These are phyloP conservation scores for Psilopogon haemacephalus DNA, from an alignment of 2,113 vertebrate species.

Conservation along the genomic window DNA sequence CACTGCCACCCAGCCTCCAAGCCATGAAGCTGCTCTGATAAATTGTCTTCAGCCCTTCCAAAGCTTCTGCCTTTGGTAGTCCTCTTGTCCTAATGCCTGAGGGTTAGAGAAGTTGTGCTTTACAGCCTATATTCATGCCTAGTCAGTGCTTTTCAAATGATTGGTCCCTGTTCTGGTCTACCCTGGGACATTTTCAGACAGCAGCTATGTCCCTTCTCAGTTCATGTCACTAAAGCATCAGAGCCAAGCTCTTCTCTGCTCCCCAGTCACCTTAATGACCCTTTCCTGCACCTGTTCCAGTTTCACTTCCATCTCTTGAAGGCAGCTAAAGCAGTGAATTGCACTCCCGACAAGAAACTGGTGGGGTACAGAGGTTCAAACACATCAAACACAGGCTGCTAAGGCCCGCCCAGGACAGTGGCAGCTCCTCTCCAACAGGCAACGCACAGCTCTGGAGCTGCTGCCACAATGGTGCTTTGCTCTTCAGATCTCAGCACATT, in stretches of 20 bases:
- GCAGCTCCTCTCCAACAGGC: background rate
- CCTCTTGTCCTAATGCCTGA: background rate
- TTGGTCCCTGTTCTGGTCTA: background rate
- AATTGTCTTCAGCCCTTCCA: background rate
- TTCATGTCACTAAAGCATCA: rapidly evolving
- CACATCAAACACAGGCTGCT: background rate
- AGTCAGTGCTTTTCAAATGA: background rate
- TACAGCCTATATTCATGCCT: background rate
- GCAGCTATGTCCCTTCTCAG: background rate
- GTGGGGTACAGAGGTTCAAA: background rate
- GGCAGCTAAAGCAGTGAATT: rapidly evolving
- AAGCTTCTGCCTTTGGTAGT: background rate
- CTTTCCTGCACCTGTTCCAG: background rate
- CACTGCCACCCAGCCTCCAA: background rate
- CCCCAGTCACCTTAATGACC: background rate
- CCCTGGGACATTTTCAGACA: background rate
- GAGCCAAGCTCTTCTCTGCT: background rate
- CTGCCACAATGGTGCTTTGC: background rate
- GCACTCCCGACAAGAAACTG: background rate
- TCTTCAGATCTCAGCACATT: background rate
- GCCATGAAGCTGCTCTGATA: rapidly evolving
- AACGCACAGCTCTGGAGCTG: background rate
- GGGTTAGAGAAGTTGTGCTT: background rate
- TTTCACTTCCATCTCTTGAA: background rate
- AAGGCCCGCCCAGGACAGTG: background rate